These are phyloP conservation scores for Halcyon senegalensis DNA, from an alignment of 2,113 vertebrate genomes.

Conservation along the genomic window DNA sequence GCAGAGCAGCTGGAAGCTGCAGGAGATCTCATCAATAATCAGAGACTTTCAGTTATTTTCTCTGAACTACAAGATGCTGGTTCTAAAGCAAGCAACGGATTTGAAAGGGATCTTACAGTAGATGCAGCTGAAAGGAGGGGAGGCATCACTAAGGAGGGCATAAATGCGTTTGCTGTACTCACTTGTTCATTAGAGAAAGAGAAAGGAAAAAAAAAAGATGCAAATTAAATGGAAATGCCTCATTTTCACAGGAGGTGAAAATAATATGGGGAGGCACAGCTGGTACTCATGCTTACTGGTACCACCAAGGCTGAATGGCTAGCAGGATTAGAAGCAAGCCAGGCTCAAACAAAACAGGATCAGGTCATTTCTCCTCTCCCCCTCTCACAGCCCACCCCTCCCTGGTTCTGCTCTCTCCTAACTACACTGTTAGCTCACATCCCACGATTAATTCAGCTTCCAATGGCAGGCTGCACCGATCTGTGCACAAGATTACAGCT, in stretches of 20 bases:
- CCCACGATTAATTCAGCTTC: neutral
- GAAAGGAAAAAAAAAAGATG: conserved; percentile 5
- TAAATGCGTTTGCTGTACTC: conserved; percentile 29
- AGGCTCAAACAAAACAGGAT: conserved; percentile 31
- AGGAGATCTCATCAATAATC: neutral
- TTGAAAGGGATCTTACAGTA: neutral
- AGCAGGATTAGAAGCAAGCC: conserved; percentile 12
- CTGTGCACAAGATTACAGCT: neutral
- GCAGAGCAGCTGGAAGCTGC: neutral
- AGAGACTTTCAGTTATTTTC: neutral
- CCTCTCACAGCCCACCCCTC: neutral
- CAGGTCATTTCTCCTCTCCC: neutral
- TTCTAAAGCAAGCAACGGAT: neutral
- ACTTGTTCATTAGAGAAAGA: conserved; percentile 32
- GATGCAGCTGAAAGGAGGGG: neutral
- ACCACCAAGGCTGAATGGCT: conserved; percentile 31
- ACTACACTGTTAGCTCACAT: neutral
- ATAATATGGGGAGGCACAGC: conserved; percentile 22
- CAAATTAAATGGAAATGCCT: conserved; percentile 54
- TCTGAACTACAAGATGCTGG: neutral
- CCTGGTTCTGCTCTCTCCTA: neutral
- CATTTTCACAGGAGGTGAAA: conserved; percentile 34
- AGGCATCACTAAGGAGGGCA: neutral
- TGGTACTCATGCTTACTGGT: conserved; percentile 39
- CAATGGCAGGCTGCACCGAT: neutral